A percentile compares a stretch with the other conserved stretches of the same genome.
phyloP scores from a whole-genome alignment of 2,888 invertebrate species.

The Ryuthela nishihirai region DNA sequence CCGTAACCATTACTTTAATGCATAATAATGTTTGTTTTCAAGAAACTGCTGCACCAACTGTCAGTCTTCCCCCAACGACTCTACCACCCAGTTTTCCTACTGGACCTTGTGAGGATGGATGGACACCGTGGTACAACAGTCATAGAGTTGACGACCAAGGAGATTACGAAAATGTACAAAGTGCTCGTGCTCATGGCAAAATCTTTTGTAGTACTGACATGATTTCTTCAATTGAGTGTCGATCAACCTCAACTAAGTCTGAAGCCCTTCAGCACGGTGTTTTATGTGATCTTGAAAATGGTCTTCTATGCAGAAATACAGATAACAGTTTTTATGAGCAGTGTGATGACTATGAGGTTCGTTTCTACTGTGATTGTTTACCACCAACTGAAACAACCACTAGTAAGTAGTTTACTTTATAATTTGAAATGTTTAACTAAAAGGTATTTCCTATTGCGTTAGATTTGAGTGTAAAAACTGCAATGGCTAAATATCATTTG shows the following conservation, averaged over 20 bases:
- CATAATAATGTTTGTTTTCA: too few relatives aligned
- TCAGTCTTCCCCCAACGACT: too few relatives aligned
- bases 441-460: too few relatives aligned
- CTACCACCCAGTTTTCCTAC: slow-evolving; percentile 10
- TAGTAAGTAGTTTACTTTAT: too few relatives aligned
- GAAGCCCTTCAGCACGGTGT: slow-evolving; percentile 19
- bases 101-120: slow-evolving; percentile 34
- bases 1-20: too few relatives aligned
- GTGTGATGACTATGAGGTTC: slow-evolving; percentile 48
- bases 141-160: slow-evolving; percentile 33
- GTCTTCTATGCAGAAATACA: slow-evolving; percentile 35
- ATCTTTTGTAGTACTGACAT: slow-evolving; percentile 35
- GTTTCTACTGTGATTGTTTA: slow-evolving; percentile 46
- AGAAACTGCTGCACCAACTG: too few relatives aligned
- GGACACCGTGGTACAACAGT: slow-evolving; percentile 39
- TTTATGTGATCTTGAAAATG: slow-evolving; percentile 33
- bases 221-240: slow-evolving; percentile 39
- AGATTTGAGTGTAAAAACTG: too few relatives aligned
- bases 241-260: slow-evolving; percentile 1
- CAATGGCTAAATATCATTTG: too few relatives aligned
- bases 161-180: slow-evolving; percentile 39
- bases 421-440: too few relatives aligned
- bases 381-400: too few relatives aligned
- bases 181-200: slow-evolving; percentile 12
- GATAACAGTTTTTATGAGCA: slow-evolving; percentile 8